Conservation (phyloP, 2,113 vertebrate genomes). For the Mellivora capensis region DNA sequence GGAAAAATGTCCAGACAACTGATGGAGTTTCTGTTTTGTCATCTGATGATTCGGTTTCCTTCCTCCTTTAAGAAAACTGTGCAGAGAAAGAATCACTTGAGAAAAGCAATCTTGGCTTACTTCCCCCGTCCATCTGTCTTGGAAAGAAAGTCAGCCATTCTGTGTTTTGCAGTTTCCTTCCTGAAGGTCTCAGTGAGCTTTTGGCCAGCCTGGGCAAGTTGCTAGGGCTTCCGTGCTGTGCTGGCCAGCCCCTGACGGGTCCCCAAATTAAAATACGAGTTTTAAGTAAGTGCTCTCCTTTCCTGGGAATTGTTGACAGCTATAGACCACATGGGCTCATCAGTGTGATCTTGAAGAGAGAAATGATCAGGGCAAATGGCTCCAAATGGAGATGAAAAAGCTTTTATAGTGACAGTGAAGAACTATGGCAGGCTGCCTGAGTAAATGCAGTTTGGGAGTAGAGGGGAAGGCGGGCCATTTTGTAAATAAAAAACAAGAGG, state of each 20-base stretch:
- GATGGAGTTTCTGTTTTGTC: constrained; percentile 11
- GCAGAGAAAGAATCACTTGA: constrained; percentile 17
- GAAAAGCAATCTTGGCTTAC: constrained; percentile 13
- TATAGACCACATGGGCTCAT: constrained; percentile 36
- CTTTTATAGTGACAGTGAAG: constrained; percentile 62
- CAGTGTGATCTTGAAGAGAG: constrained; percentile 47
- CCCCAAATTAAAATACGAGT: constrained; percentile 55
- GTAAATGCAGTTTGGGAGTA: constrained; percentile 37
- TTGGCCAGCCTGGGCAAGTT: not conserved
- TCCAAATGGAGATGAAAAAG: constrained; percentile 64
- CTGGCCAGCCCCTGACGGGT: not conserved
- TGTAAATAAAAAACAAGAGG: constrained; percentile 53
- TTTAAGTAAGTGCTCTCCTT: constrained; percentile 30
- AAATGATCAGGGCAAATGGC: constrained; percentile 58
- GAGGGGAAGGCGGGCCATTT: not conserved
- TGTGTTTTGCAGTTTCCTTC: not conserved
- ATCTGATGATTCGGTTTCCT: constrained; percentile 26
- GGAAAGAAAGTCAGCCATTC: not conserved
- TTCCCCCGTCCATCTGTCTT: not conserved
- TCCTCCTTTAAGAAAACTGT: constrained; percentile 20
- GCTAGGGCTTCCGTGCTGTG: not conserved
- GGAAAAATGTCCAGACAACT: not conserved
- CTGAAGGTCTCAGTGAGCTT: not conserved
- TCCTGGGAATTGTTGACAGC: constrained; percentile 50
- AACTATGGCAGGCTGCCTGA: constrained; percentile 35